Evolutionary conservation across 2,888 invertebrate species (phyloP).

Genomic region (Drosophila testacea): DNA sequence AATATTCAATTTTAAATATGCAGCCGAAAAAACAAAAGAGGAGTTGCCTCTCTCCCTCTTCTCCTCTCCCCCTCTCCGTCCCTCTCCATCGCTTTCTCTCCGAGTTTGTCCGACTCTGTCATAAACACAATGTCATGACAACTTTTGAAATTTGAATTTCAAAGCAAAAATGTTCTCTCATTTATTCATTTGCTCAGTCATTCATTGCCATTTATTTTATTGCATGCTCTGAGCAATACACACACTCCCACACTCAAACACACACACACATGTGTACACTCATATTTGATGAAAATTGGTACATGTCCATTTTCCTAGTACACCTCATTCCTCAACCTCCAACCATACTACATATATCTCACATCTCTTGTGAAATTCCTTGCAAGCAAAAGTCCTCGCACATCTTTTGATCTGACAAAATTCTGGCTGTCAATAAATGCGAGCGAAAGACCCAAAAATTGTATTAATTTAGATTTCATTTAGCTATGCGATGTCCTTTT

Average conservation of each 20-base stretch:
- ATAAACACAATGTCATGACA: conserved; percentile 82
- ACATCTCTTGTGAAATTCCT: conserved; percentile 51
- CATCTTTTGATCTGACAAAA: conserved; percentile 71
- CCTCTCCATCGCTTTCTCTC: neutral
- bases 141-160: conserved; percentile 82
- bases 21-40: conserved; percentile 50
- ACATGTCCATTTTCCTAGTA: conserved; percentile 55
- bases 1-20: conserved; percentile 80
- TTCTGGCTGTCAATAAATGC: conserved; percentile 68
- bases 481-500: conserved; percentile 50
- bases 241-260: conserved; percentile 17
- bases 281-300: conserved; percentile 51
- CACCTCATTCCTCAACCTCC: neutral
- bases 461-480: conserved; percentile 79
- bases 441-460: conserved; percentile 64
- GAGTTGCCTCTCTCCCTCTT: neutral
- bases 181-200: conserved; percentile 80
- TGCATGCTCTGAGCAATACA: conserved; percentile 55
- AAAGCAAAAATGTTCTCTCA: conserved; percentile 80
- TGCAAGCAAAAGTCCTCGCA: conserved; percentile 52
- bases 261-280: conserved; percentile 10
- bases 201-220: conserved; percentile 82
- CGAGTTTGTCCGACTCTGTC: conserved; percentile 51
- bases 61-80: neutral
- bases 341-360: neutral